Conservation (phyloP, 2,888 invertebrate species). For the Balanococcus diminutus region DNA sequence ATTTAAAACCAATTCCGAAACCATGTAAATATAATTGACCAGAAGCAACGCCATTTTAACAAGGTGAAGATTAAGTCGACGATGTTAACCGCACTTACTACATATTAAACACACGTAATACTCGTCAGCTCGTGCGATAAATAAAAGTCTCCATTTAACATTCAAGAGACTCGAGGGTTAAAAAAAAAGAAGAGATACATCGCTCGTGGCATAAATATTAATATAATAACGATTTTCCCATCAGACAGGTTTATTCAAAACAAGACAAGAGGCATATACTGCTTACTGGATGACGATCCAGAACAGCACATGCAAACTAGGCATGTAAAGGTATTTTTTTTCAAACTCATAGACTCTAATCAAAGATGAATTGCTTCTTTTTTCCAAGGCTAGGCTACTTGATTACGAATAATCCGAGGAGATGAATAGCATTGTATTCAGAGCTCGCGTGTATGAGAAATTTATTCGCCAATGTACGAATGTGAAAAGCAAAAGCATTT, state of each 20-base stretch:
- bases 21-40: background rate
- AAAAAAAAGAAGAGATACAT: background rate
- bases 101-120: background rate
- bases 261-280: background rate
- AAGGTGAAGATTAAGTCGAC: background rate
- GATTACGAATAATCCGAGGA: background rate
- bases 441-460: background rate
- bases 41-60: background rate
- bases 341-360: background rate
- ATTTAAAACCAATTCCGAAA: background rate
- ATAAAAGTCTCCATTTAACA: background rate
- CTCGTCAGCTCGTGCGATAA: background rate
- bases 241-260: background rate
- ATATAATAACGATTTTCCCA: background rate
- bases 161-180: background rate
- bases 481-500: background rate
- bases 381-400: background rate
- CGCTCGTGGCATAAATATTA: slow-evolving; percentile 11
- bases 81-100: background rate
- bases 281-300: background rate
- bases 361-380: background rate
- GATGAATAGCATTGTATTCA: background rate
- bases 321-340: background rate
- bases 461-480: background rate
- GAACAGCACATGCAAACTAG: background rate